These are phyloP conservation scores for Acanthoscelides obtectus DNA, from an alignment of 2,888 invertebrate species.

Conservation along the genomic window DNA sequence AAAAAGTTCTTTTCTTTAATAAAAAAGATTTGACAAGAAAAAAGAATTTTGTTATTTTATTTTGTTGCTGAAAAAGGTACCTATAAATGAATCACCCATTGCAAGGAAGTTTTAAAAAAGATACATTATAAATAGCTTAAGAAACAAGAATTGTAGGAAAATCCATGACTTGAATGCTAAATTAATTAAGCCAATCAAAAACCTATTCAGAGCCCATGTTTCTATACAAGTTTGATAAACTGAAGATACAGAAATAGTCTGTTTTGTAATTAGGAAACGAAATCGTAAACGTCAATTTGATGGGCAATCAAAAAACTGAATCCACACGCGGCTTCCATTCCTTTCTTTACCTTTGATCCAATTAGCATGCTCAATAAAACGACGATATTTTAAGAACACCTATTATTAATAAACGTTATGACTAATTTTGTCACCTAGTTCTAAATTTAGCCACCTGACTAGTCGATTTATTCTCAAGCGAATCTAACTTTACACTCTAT, in stretches of 20 bases:
- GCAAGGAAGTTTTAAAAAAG: too few relatives aligned
- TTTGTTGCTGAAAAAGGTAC: too few relatives aligned
- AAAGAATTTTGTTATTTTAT: too few relatives aligned
- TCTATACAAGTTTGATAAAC: too few relatives aligned
- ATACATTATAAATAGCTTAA: too few relatives aligned
- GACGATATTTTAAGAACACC: background rate
- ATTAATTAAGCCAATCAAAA: too few relatives aligned
- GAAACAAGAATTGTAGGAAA: too few relatives aligned
- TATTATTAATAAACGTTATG: background rate
- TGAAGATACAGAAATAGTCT: background rate
- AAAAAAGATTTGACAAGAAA: too few relatives aligned
- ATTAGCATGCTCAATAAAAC: background rate
- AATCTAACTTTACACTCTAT: conserved; percentile 5
- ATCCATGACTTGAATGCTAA: too few relatives aligned
- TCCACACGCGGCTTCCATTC: background rate
- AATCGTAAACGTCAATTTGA: background rate
- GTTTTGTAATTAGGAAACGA: background rate
- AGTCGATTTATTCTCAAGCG: conserved; percentile 6
- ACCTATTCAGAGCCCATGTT: too few relatives aligned
- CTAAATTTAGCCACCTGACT: conserved; percentile 7
- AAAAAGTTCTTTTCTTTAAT: too few relatives aligned
- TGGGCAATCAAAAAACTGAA: background rate
- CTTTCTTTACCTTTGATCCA: background rate
- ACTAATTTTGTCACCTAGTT: conserved; percentile 5
- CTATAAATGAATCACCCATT: too few relatives aligned